A percentile compares a stretch with the other conserved stretches of the same genome.
phyloP scores from a whole-genome alignment of 2,888 invertebrate genomes.

The Melanostoma scalare region DNA sequence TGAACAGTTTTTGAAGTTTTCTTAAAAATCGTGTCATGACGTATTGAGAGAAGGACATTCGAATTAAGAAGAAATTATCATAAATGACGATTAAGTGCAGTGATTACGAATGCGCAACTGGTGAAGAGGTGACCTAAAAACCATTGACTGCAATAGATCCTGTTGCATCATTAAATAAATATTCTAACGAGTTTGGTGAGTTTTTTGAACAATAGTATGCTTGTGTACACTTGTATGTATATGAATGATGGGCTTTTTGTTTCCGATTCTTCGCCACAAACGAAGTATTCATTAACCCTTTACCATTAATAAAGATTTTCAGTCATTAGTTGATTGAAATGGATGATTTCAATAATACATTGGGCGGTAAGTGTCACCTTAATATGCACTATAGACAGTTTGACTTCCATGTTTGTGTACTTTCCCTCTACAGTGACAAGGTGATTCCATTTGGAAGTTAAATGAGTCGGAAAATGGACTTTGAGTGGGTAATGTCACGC shows the following conservation, averaged over 20 bases:
- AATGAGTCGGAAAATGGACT: too few relatives aligned
- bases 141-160: slow-evolving; percentile 13
- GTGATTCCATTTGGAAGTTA: too few relatives aligned
- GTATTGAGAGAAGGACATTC: not conserved
- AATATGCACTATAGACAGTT: not conserved
- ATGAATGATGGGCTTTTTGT: not conserved
- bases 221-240: too few relatives aligned
- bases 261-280: too few relatives aligned
- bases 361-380: not conserved
- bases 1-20: slow-evolving; percentile 2
- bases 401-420: not conserved
- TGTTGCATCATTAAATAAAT: slow-evolving; percentile 29
- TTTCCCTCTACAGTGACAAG: too few relatives aligned
- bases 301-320: too few relatives aligned
- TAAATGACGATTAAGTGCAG: slow-evolving; percentile 72
- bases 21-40: slow-evolving; percentile 46
- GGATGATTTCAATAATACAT: slow-evolving; percentile 5
- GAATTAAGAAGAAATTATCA: slow-evolving; percentile 23
- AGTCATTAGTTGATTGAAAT: slow-evolving; percentile 1
- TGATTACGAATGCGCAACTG: slow-evolving; percentile 70
- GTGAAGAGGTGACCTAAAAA: slow-evolving; percentile 67
- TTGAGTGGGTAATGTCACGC: too few relatives aligned
- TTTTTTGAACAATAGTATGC: not conserved
- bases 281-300: too few relatives aligned
- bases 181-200: slow-evolving; percentile 43